Conservation (phyloP, 2,888 invertebrate species). For the Yponomeuta cagnagella region DNA sequence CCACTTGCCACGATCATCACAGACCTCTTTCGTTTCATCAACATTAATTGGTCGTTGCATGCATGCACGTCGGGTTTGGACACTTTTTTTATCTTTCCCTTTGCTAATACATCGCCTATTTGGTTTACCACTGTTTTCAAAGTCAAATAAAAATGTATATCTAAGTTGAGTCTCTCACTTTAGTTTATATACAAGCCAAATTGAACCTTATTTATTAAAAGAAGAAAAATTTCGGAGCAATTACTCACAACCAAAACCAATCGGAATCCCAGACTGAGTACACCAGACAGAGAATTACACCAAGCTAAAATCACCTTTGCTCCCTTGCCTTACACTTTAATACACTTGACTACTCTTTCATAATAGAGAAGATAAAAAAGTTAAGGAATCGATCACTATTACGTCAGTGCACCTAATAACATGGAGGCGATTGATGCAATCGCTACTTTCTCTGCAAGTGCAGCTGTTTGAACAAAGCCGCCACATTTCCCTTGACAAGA, state of each 20-base stretch:
- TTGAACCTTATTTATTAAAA: too few relatives aligned
- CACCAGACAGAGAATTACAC: neutral
- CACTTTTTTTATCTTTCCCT: too few relatives aligned
- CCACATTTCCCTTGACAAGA: neutral
- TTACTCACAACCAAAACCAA: neutral
- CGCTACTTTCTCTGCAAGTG: conserved; percentile 58
- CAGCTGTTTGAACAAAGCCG: conserved; percentile 22
- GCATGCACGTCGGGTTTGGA: too few relatives aligned
- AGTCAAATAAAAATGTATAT: too few relatives aligned
- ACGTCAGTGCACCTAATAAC: conserved; percentile 61
- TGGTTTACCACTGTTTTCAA: too few relatives aligned
- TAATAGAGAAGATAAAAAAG: conserved; percentile 4
- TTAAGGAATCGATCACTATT: conserved; percentile 42
- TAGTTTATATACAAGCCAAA: too few relatives aligned
- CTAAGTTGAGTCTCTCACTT: too few relatives aligned
- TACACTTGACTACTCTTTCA: conserved; percentile 1
- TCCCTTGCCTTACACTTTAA: neutral
- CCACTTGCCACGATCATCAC: too few relatives aligned
- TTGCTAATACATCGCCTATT: too few relatives aligned
- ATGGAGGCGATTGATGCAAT: conserved; percentile 52
- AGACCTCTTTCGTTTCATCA: too few relatives aligned
- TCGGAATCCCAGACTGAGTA: neutral
- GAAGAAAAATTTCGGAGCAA: too few relatives aligned
- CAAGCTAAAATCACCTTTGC: neutral
- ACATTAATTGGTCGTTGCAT: too few relatives aligned